Conservation (phyloP, 2,888 invertebrate species). For the Fissipunctia ypsillon region DNA sequence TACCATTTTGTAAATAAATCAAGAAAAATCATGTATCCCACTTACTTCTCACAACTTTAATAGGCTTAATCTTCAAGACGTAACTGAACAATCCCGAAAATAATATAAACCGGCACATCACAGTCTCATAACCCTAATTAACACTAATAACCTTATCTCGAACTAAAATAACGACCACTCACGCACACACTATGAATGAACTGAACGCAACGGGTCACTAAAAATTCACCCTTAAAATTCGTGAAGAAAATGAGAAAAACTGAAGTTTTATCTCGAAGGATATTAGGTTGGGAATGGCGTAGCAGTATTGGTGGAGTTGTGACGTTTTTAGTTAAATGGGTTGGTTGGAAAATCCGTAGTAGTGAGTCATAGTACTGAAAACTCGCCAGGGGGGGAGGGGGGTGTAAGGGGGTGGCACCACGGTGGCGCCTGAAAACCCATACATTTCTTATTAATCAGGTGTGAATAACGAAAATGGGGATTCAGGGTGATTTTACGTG, state of each 20-base stretch:
- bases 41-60: slow-evolving; percentile 60
- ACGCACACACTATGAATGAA: slow-evolving; percentile 67
- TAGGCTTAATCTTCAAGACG: slow-evolving; percentile 61
- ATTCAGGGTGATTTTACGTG: slow-evolving; percentile 48
- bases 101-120: slow-evolving; percentile 73
- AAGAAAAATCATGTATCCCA: slow-evolving; percentile 10
- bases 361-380: slow-evolving; percentile 66
- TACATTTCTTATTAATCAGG: slow-evolving; percentile 69
- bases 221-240: slow-evolving; percentile 63
- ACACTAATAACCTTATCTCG: slow-evolving; percentile 48
- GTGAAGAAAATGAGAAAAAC: slow-evolving; percentile 28
- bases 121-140: slow-evolving; percentile 64
- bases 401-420: slow-evolving; percentile 24
- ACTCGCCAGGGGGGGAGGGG: slow-evolving; percentile 28
- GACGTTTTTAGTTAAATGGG: slow-evolving; percentile 41
- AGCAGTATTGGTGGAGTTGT: slow-evolving; percentile 44
- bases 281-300: slow-evolving; percentile 52
- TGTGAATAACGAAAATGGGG: slow-evolving; percentile 63
- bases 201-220: slow-evolving; percentile 50
- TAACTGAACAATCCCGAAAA: slow-evolving; percentile 64
- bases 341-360: slow-evolving; percentile 62
- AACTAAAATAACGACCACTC: slow-evolving; percentile 62
- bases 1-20: no score
- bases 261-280: slow-evolving; percentile 58
- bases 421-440: slow-evolving; percentile 56